These are phyloP conservation scores for Drosophila borealis DNA, from an alignment of 2,888 invertebrate species.

Conservation along the genomic window DNA sequence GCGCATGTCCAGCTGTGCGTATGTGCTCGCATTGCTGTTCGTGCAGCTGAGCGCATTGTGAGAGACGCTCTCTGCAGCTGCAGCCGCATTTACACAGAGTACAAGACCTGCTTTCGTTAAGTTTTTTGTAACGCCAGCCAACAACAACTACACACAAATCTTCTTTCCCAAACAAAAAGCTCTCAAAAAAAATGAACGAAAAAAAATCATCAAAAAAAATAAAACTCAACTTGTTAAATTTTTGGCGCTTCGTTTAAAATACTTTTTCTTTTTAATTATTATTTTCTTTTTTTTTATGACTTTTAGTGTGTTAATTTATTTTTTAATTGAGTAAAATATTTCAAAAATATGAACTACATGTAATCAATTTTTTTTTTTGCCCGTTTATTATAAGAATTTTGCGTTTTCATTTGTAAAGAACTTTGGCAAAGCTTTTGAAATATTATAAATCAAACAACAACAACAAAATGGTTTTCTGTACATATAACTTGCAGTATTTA, in stretches of 20 bases:
- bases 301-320: constrained; percentile 54
- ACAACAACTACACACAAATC: constrained; percentile 24
- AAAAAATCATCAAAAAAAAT: background rate
- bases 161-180: constrained; percentile 15
- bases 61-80: background rate
- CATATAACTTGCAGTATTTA: constrained; percentile 78
- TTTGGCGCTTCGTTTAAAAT: constrained; percentile 41
- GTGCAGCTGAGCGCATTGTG: background rate
- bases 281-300: constrained; percentile 10
- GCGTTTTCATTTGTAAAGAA: constrained; percentile 23
- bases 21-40: background rate
- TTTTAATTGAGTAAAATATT: constrained; percentile 23
- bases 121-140: constrained; percentile 55
- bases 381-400: constrained; percentile 23
- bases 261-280: constrained; percentile 9
- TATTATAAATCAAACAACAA: constrained; percentile 29
- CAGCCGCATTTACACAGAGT: constrained; percentile 12
- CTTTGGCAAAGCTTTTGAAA: constrained; percentile 50
- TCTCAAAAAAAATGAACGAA: constrained; percentile 5
- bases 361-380: constrained; percentile 13
- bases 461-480: constrained; percentile 58
- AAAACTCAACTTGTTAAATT: constrained; percentile 15
- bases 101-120: constrained; percentile 60
- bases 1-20: background rate
- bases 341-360: background rate